A percentile compares a stretch with the other conserved stretches of the same genome.
These are phyloP conservation scores for Asarcornis scutulata DNA, from an alignment of 2,113 vertebrate species.

Conservation along the genomic window DNA sequence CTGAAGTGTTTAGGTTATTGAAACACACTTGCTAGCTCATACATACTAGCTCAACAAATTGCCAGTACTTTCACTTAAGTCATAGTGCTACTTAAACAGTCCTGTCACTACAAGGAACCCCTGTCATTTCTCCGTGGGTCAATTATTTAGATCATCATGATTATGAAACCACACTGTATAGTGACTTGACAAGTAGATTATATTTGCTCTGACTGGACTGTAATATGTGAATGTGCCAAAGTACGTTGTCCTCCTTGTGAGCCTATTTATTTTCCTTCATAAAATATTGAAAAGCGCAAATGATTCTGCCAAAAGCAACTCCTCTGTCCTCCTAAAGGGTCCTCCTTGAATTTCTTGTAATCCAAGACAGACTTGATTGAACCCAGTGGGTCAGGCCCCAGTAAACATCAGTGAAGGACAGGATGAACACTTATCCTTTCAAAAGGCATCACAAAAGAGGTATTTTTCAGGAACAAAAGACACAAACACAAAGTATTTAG, in stretches of 20 bases:
- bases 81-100: not conserved
- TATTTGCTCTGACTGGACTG: not conserved
- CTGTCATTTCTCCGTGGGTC: not conserved
- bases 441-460: not conserved
- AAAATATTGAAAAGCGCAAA: slow-evolving; percentile 1
- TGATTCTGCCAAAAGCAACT: not conserved
- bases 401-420: not conserved
- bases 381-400: not conserved
- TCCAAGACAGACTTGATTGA: not conserved
- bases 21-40: not conserved
- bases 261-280: not conserved
- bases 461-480: not conserved
- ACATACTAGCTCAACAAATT: not conserved
- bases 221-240: not conserved
- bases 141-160: not conserved
- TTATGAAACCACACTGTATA: not conserved
- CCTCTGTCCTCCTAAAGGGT: not conserved
- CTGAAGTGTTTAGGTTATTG: not conserved
- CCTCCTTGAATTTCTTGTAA: not conserved
- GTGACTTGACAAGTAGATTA: not conserved
- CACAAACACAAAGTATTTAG: not conserved
- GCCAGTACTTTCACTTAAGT: not conserved
- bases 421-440: not conserved
- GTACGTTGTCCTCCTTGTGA: not conserved
- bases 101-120: not conserved